Conservation (phyloP, 2,797 vertebrate species). For the Sebastolobus alascanus region DNA sequence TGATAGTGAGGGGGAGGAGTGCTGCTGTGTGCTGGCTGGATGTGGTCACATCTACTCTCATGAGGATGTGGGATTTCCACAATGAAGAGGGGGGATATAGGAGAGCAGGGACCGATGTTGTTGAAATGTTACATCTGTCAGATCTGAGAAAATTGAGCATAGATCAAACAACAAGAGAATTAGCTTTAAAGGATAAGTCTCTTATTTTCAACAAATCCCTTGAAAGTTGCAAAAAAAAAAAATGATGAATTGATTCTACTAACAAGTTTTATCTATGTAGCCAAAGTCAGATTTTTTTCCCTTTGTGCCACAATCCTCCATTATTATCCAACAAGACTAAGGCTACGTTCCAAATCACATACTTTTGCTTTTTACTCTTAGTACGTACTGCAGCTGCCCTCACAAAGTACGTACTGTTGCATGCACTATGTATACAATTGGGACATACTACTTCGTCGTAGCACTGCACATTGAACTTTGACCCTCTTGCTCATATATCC, state of each 20-base stretch:
- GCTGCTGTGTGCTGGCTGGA: conserved; percentile 36
- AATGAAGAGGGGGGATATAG: neutral
- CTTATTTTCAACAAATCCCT: neutral
- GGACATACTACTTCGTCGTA: too few relatives aligned
- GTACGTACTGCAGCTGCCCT: too few relatives aligned
- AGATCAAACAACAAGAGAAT: neutral
- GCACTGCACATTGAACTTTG: too few relatives aligned
- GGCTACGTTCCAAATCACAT: too few relatives aligned
- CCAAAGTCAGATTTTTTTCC: neutral
- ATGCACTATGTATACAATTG: too few relatives aligned
- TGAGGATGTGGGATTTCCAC: conserved; percentile 9
- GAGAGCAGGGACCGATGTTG: neutral
- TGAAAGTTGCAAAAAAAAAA: neutral
- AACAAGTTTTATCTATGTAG: neutral
- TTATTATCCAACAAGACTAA: neutral
- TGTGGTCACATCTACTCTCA: conserved; percentile 25
- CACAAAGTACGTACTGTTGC: too few relatives aligned
- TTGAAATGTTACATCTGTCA: neutral
- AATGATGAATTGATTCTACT: neutral
- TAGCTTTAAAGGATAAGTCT: neutral
- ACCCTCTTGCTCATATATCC: too few relatives aligned
- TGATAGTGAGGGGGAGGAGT: conserved; percentile 47
- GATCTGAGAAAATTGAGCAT: neutral
- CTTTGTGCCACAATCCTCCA: neutral
- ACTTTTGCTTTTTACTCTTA: too few relatives aligned